Conservation (phyloP, 2,797 vertebrate genomes). For the Esox lucius region DNA sequence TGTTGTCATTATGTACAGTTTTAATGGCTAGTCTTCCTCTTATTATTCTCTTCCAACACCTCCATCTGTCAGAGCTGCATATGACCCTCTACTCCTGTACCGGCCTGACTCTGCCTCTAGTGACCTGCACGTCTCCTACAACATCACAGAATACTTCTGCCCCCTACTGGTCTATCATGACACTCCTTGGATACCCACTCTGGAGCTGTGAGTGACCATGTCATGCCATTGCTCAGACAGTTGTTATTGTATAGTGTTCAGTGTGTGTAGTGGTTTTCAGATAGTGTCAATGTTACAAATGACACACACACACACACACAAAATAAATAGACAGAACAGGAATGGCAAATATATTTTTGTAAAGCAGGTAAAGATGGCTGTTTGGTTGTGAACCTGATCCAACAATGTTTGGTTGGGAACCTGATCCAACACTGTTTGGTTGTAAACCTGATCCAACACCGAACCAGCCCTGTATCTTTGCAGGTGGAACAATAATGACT, state of each 20-base stretch:
- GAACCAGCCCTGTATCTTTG: not conserved
- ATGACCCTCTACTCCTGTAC: conserved; percentile 19
- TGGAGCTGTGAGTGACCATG: conserved; percentile 26
- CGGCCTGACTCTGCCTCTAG: not conserved
- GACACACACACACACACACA: conserved; percentile 5
- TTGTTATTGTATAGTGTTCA: not conserved
- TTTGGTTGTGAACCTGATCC: not conserved
- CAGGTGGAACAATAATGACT: conserved; percentile 24
- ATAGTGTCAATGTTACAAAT: not conserved
- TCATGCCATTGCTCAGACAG: no score
- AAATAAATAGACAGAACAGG: not conserved
- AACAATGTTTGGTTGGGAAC: no score
- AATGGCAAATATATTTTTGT: not conserved
- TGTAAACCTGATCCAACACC: not conserved
- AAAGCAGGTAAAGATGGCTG: not conserved
- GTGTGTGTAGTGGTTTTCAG: not conserved
- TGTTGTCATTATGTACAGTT: not conserved
- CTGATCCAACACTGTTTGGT: no score
- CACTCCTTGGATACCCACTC: conserved; percentile 18
- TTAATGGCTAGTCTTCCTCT: not conserved
- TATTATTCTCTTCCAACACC: not conserved
- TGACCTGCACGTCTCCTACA: conserved; percentile 14
- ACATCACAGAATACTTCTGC: conserved; percentile 10
- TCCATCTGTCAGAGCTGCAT: conserved; percentile 9
- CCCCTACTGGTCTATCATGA: conserved; percentile 25